Conservation (phyloP, 2,888 invertebrate species). For the Ormyrus pomaceus region DNA sequence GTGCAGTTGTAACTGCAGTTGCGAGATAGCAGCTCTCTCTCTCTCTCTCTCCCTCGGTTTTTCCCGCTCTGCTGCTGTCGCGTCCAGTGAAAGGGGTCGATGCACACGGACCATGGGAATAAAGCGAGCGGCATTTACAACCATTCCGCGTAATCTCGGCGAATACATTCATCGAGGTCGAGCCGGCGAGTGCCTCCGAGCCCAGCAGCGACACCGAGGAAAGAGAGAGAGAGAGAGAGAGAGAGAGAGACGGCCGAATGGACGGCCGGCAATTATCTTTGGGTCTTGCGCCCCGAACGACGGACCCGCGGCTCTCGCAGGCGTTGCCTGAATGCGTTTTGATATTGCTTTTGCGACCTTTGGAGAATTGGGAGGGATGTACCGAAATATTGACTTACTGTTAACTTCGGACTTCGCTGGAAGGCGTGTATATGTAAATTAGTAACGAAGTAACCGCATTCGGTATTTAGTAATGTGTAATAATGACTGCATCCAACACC, state of each 20-base stretch:
- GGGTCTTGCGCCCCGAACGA: constrained; percentile 45
- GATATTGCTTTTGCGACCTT: too few relatives aligned
- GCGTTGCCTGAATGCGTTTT: neutral
- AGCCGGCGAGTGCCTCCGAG: neutral
- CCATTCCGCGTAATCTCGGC: constrained; percentile 74
- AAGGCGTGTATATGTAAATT: too few relatives aligned
- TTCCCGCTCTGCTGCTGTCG: constrained; percentile 32
- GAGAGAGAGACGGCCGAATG: constrained; percentile 60
- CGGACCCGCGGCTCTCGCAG: neutral
- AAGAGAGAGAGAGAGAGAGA: neutral
- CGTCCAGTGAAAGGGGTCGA: constrained; percentile 45
- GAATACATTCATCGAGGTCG: constrained; percentile 71
- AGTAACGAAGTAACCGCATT: too few relatives aligned
- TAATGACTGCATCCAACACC: too few relatives aligned
- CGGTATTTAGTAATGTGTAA: too few relatives aligned
- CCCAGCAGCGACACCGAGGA: too few relatives aligned
- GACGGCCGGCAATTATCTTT: constrained; percentile 69
- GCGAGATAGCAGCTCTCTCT: constrained; percentile 68
- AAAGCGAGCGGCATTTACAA: constrained; percentile 66
- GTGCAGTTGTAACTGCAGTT: constrained; percentile 74
- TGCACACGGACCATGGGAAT: constrained; percentile 48
- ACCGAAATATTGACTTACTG: too few relatives aligned
- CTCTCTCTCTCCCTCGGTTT: constrained; percentile 41
- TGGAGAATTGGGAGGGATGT: too few relatives aligned
- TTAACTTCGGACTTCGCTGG: too few relatives aligned